Conservation (phyloP, 2,888 invertebrate genomes). For the Eueremaeus valkanovi region DNA sequence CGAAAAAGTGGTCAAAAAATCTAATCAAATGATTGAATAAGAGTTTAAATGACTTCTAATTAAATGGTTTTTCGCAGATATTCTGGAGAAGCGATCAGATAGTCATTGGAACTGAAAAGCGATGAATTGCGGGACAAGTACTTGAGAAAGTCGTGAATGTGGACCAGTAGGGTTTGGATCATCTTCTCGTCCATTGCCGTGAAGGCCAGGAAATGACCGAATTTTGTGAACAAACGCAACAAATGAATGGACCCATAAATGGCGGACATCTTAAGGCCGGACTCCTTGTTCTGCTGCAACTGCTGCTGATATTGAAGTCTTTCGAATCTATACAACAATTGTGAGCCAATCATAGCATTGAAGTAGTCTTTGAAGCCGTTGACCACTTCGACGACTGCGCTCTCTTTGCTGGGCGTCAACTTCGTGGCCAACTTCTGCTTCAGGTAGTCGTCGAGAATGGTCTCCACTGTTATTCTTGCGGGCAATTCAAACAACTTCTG, state of each 20-base stretch:
- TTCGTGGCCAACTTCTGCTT: background rate
- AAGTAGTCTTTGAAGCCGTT: slow-evolving; percentile 84
- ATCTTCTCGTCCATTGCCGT: slow-evolving; percentile 82
- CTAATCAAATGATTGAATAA: too few species aligned
- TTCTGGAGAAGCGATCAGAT: too few species aligned
- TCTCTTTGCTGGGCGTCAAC: slow-evolving; percentile 48
- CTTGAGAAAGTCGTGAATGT: slow-evolving; percentile 85
- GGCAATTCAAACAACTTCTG: slow-evolving; percentile 78
- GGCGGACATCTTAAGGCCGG: slow-evolving; percentile 29
- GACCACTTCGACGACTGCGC: slow-evolving; percentile 51
- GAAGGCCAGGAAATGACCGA: slow-evolving; percentile 84
- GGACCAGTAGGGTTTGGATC: slow-evolving; percentile 70
- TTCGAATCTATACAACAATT: slow-evolving; percentile 89
- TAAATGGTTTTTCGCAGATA: too few species aligned
- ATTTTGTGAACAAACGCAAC: slow-evolving; percentile 73
- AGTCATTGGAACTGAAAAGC: too few species aligned
- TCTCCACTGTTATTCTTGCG: slow-evolving; percentile 75
- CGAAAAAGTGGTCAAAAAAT: too few species aligned
- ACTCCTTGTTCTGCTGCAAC: background rate
- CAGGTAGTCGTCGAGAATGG: slow-evolving; percentile 78
- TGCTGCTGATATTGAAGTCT: slow-evolving; percentile 67
- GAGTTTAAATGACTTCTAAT: too few species aligned
- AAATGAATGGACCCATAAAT: slow-evolving; percentile 83
- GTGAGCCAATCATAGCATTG: slow-evolving; percentile 84
- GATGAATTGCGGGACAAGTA: slow-evolving; percentile 51